A percentile compares a stretch with the other conserved stretches of the same genome.
Conservation (phyloP, 2,888 invertebrate species). For the Colostygia pectinataria region DNA sequence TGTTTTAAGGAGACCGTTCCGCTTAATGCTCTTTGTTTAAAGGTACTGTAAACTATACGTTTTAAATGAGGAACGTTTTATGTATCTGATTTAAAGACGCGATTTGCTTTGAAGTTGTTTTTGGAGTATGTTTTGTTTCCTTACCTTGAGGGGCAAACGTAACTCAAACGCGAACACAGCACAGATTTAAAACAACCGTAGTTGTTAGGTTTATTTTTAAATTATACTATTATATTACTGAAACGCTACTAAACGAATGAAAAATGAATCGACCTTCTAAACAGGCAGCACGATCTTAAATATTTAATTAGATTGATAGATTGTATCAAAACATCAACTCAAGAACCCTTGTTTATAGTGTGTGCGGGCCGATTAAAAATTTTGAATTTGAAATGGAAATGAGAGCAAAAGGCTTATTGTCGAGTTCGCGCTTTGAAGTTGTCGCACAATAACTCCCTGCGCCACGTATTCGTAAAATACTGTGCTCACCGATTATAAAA, state of each 20-base stretch:
- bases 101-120: slow-evolving; percentile 42
- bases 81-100: slow-evolving; percentile 24
- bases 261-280: too few species aligned
- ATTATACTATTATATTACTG: too few species aligned
- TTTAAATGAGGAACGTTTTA: slow-evolving; percentile 28
- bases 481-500: neutral
- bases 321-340: too few species aligned
- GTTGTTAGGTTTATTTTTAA: too few species aligned
- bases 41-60: slow-evolving; percentile 45
- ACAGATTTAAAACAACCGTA: too few species aligned
- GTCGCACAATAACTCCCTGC: slow-evolving; percentile 1
- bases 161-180: too few species aligned
- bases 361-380: slow-evolving; percentile 45
- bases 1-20: slow-evolving; percentile 48
- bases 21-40: slow-evolving; percentile 54
- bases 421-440: slow-evolving; percentile 3
- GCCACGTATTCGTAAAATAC: neutral
- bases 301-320: too few species aligned
- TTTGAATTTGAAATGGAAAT: slow-evolving; percentile 42
- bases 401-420: slow-evolving; percentile 34
- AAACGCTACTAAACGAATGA: too few species aligned
- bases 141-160: too few species aligned
- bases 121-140: neutral
- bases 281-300: too few species aligned
- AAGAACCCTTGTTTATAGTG: too few species aligned